Base-by-base conservation (phyloP, 2,113 vertebrate genomes). In the Strigops habroptila region DNA sequence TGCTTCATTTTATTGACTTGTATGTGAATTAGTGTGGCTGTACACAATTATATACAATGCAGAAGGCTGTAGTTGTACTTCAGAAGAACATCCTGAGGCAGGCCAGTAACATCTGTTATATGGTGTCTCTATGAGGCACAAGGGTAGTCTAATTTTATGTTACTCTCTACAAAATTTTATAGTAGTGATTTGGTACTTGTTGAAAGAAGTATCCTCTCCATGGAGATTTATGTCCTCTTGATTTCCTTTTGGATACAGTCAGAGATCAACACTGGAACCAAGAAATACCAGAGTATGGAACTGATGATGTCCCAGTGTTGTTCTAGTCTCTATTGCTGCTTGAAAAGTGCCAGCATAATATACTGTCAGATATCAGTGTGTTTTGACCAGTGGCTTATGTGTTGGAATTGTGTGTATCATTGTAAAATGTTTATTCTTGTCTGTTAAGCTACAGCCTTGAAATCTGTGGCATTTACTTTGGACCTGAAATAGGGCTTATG, bases 21-120 rank as follows among this genome's bases (percentile, higher is more conserved):
- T 30, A 1, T 59, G 48, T 46, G 33, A 68, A 27, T 52, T 64
- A 13, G 25, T 46, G 28, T 2, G 3, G 39, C 49, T 77, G 24
- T 16, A 87, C 33, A 22, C 9, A n/a, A 7, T 23, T 23, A n/a
- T 59, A 44, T 57, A 44, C 8, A 49, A 3, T 27, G 21, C 62
- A 80, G 53, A 69, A 68, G 9, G 25, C 39, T 91, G 57, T 52
- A 48, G 12, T 23, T 78, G 24, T 53, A n/a, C 27, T 74, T 74
- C 7, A 70, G n/a, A 69, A 62, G 59, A 63, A 86, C 44, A 24
- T 43, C 23, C 25, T 33, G 25, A 74, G 5, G 5, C 43, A 67
- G 46, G 25, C 9, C 25, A 11, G 1, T 63, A 63, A 55, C 23
- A 7, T n/a, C 9, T 78, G 3, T 70, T 23, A 12, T 3, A 0